Base-by-base conservation (phyloP, 2,113 vertebrate genomes). In the Pteruthius melanotis region DNA sequence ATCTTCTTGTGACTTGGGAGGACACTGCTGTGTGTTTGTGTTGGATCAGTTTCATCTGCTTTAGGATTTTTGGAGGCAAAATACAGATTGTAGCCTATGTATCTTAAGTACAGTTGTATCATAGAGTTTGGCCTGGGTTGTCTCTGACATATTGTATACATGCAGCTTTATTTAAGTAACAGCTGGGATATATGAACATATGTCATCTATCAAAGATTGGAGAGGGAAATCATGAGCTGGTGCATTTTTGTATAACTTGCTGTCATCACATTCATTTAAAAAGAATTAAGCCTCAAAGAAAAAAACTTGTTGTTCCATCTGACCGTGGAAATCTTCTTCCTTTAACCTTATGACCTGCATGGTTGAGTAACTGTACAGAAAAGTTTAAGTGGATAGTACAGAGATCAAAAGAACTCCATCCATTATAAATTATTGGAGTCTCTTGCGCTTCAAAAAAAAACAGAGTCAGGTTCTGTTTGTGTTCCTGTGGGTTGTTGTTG, bases 161-260 rank as follows among this genome's bases (percentile, higher is more conserved):
- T 94, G 69, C 94, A 96, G 77, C 76, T 94, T 83, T 83, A 94
- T 95, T 96, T 95, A 95, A 88, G 60, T 86, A 94, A 96, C 93
- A 95, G 95, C 95, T 95, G 92, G 85, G 85, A 53, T 72, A 77
- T 35, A 81, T 30, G 76, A 85, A 94, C 93, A 95, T 93, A 87
- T 96, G 93, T 95, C 92, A 92, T 94, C 87, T 44, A 60, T 96
- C 93, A 92, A 81, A 90, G 83, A 88, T 4, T 95, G 92, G 87
- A 90, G 72, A 89, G 90, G 37, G 57, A 95, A 93, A 92, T 0
- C 86, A 92, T 92, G 88, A 95, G 83, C 50, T 96, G 86, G 60
- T 94, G 88, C 83, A 76, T 95, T 96, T 95, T 94, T 93, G 69
- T 95, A 90, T 90, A 94, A 50, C 74, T 92, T 82, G 72, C 88